A percentile compares a stretch with the other conserved stretches of the same genome.
phyloP scores from a whole-genome alignment of 2,888 invertebrate species.

The Steinernema hermaphroditum region DNA sequence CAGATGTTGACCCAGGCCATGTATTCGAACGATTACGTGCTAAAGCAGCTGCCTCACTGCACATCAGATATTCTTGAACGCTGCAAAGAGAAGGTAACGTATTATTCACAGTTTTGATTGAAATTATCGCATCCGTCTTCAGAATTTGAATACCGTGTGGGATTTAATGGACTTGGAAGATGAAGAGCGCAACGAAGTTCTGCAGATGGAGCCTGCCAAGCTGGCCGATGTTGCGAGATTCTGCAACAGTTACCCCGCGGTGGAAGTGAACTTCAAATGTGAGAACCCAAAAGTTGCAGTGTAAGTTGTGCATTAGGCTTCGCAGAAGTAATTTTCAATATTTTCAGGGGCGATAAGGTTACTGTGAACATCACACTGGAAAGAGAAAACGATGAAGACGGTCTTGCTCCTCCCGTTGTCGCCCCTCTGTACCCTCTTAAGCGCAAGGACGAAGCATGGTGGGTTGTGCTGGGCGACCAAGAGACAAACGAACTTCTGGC shows the following conservation, averaged over 20 bases:
- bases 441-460: slow-evolving; percentile 75
- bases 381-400: slow-evolving; percentile 84
- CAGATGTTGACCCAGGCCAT: slow-evolving; percentile 99
- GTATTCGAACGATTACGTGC: slow-evolving; percentile 98
- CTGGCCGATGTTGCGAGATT: slow-evolving; percentile 97
- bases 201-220: slow-evolving; percentile 78
- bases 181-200: slow-evolving; percentile 74
- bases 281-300: slow-evolving; percentile 75
- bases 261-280: slow-evolving; percentile 90
- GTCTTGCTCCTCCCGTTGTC: slow-evolving; percentile 79
- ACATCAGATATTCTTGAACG: slow-evolving; percentile 83
- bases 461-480: slow-evolving; percentile 98
- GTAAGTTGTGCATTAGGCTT: slow-evolving; percentile 43
- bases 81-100: slow-evolving; percentile 84
- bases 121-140: slow-evolving; percentile 34
- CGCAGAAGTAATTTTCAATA: not conserved
- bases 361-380: slow-evolving; percentile 86
- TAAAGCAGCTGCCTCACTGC: slow-evolving; percentile 95
- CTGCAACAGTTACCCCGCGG: slow-evolving; percentile 98
- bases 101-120: not conserved
- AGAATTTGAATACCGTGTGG: slow-evolving; percentile 83
- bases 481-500: slow-evolving; percentile 89
- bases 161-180: slow-evolving; percentile 92
- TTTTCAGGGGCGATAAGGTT: slow-evolving; percentile 79
- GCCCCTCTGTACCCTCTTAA: slow-evolving; percentile 93